Percentiles rank a stretch among this genome's conserved stretches.
Evolutionary conservation across 2,797 vertebrate species (phyloP).

Genomic region (Tangara arthus): DNA sequence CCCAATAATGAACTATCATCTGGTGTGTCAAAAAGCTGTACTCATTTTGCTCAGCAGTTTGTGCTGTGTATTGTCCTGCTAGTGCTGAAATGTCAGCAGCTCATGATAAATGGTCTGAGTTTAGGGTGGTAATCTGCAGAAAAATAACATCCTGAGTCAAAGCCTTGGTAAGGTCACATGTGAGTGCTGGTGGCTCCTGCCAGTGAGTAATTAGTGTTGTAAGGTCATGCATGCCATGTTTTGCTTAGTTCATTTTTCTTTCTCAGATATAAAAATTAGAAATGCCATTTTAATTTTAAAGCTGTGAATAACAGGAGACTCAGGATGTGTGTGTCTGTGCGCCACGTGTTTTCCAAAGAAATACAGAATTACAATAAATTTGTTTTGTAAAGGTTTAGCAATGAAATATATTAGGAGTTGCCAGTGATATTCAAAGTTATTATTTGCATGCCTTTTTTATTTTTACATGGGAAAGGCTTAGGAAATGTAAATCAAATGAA

Average conservation of each 20-base stretch:
- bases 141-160: not conserved
- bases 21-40: not conserved
- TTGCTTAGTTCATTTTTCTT: not conserved
- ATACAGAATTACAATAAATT: not conserved
- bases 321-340: not conserved
- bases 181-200: not conserved
- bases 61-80: not conserved
- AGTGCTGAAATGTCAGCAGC: not conserved
- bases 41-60: accelerated
- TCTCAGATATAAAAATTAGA: not conserved
- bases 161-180: not conserved
- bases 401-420: not conserved
- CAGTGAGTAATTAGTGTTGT: not conserved
- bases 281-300: not conserved
- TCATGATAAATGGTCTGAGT: not conserved
- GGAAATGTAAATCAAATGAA: not conserved
- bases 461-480: not conserved
- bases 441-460: not conserved
- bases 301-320: not conserved
- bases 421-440: not conserved
- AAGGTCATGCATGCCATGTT: not conserved
- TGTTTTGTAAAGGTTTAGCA: not conserved
- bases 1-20: not conserved
- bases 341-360: not conserved
- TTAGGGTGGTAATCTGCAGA: not conserved